Conservation (phyloP, 2,113 vertebrate genomes). For the Diadophis punctatus region DNA sequence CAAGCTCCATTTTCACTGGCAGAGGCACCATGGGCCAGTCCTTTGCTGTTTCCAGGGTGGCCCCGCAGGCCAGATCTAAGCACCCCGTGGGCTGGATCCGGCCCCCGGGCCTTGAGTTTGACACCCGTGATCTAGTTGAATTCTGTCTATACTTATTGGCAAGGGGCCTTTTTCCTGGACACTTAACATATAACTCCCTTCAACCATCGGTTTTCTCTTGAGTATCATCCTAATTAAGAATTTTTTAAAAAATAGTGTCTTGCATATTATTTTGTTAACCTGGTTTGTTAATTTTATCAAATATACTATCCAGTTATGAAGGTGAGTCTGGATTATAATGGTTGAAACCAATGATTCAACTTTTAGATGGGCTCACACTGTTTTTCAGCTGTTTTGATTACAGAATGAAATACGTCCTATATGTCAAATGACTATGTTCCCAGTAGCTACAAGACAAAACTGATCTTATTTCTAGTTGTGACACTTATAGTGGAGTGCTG, state of each 20-base stretch:
- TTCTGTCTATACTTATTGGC: neutral
- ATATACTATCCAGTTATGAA: neutral
- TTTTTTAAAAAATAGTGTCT: neutral
- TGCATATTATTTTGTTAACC: neutral
- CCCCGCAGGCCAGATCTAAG: too few species aligned
- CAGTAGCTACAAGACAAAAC: neutral
- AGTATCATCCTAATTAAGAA: neutral
- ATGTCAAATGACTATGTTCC: neutral
- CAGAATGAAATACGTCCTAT: neutral
- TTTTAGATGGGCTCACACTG: neutral
- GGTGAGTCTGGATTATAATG: neutral
- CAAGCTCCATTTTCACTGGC: too few species aligned
- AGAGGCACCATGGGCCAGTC: too few species aligned
- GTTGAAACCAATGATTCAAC: neutral
- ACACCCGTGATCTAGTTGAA: neutral
- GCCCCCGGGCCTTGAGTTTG: too few species aligned
- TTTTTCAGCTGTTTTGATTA: neutral
- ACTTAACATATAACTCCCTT: neutral
- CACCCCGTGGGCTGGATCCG: too few species aligned
- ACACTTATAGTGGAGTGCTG: neutral
- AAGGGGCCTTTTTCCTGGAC: neutral
- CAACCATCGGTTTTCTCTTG: neutral
- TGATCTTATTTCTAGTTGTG: neutral
- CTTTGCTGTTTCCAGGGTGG: too few species aligned
- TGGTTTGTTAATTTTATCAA: neutral